Evolutionary conservation across 2,888 invertebrate species (phyloP).

Genomic region (Thera obeliscata): DNA sequence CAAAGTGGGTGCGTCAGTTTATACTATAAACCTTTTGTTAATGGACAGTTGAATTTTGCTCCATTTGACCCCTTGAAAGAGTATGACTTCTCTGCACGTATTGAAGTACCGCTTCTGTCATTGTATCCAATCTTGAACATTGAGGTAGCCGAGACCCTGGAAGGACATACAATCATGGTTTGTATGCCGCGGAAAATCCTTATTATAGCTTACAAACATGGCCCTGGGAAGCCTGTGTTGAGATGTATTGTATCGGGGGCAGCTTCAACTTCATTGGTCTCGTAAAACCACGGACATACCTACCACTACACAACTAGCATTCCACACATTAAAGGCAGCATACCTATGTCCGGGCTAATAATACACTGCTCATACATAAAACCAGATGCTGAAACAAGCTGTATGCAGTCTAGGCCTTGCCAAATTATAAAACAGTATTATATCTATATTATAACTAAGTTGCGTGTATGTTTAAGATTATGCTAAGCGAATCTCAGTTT

Average conservation of each 20-base stretch:
- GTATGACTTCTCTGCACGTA: conserved; percentile 64
- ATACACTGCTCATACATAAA: not conserved
- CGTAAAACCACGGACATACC: not conserved
- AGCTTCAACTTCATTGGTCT: not conserved
- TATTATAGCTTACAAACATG: conserved; percentile 60
- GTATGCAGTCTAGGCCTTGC: not conserved
- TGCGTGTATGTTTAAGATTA: not conserved
- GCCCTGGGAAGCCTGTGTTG: conserved; percentile 46
- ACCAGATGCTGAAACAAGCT: not conserved
- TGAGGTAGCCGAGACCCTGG: conserved; percentile 62
- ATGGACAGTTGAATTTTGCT: conserved; percentile 62
- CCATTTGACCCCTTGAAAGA: conserved; percentile 61
- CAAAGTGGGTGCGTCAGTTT: conserved; percentile 66
- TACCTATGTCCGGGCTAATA: not conserved
- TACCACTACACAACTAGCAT: not conserved
- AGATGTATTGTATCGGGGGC: conserved; percentile 46
- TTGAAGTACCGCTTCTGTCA: conserved; percentile 61
- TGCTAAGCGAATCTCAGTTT: not conserved
- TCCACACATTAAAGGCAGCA: not conserved
- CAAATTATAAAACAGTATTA: not conserved
- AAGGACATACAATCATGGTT: conserved; percentile 65
- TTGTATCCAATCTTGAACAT: conserved; percentile 65
- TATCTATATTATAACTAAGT: not conserved
- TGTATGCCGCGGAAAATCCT: conserved; percentile 74
- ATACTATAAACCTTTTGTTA: conserved; percentile 60